A percentile compares a stretch with the other conserved stretches of the same genome.
Evolutionary conservation across 2,113 vertebrate species (phyloP).

Genomic region (Anser brachyrhynchus): DNA sequence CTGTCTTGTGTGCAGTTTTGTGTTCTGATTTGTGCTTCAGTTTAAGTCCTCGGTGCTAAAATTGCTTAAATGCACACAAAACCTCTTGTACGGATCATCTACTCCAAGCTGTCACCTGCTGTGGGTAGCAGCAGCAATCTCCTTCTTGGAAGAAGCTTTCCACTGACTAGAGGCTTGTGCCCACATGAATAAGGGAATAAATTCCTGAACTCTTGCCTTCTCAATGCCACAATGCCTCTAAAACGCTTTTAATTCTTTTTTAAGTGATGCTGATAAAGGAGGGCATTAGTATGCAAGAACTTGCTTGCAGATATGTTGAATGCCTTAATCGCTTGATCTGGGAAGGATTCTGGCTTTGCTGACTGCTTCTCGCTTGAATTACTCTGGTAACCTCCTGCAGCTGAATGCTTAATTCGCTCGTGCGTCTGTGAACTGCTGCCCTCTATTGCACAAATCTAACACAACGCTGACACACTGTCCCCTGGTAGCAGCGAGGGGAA

Average conservation of each 20-base stretch:
- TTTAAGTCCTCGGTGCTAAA: background rate
- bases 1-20: background rate
- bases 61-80: background rate
- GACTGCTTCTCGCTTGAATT: background rate
- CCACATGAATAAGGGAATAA: background rate
- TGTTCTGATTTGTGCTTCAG: background rate
- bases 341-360: background rate
- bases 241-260: background rate
- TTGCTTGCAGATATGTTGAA: background rate
- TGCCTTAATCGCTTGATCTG: background rate
- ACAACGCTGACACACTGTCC: background rate
- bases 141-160: background rate
- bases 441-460: conserved; percentile 36
- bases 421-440: conserved; percentile 42
- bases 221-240: background rate
- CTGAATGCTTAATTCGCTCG: background rate
- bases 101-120: background rate
- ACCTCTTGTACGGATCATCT: background rate
- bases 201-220: background rate
- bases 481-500: background rate
- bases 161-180: background rate
- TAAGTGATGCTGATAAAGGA: background rate
- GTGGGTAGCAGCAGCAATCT: background rate
- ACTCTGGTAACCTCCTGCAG: background rate
- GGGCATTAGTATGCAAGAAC: background rate